phyloP scores from a whole-genome alignment of 2,113 vertebrate species.

The Percina caprodes region DNA sequence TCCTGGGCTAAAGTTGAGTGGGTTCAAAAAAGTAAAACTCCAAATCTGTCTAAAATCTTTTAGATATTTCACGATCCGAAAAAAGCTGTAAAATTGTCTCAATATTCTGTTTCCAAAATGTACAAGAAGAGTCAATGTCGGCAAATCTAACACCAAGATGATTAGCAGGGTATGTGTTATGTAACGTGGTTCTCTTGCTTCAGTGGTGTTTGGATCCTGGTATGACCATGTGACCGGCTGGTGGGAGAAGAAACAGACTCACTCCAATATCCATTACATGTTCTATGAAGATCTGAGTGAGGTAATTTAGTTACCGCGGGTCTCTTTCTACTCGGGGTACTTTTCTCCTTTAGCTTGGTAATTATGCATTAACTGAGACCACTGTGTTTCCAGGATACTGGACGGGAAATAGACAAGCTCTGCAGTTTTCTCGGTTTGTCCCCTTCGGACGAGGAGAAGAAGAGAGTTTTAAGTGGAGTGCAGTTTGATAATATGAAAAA shows the following conservation, averaged over 20 bases:
- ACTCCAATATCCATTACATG: constrained; percentile 70
- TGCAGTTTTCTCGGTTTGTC: constrained; percentile 85
- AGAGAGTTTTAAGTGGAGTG: constrained; percentile 72
- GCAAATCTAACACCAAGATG: too few species aligned
- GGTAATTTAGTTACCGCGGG: constrained; percentile 38
- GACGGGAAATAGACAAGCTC: constrained; percentile 79
- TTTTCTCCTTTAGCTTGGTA: background rate
- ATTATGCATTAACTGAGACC: background rate
- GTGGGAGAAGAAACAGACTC: constrained; percentile 86
- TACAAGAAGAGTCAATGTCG: too few species aligned
- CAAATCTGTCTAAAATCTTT: too few species aligned
- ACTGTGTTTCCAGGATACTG: constrained; percentile 78
- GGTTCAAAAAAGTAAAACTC: too few species aligned
- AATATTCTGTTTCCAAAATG: too few species aligned
- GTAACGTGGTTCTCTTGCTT: constrained; percentile 3
- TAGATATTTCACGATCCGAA: too few species aligned
- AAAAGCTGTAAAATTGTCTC: too few species aligned
- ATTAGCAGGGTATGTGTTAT: background rate
- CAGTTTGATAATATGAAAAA: constrained; percentile 88
- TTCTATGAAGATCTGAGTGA: constrained; percentile 89
- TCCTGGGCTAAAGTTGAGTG: too few species aligned
- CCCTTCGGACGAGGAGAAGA: constrained; percentile 53
- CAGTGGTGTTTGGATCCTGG: constrained; percentile 87
- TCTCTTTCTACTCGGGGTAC: constrained; percentile 1
- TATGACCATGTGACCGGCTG: constrained; percentile 84